phyloP scores from a whole-genome alignment of 2,888 invertebrate species.

The Eupelmus urozonus region DNA sequence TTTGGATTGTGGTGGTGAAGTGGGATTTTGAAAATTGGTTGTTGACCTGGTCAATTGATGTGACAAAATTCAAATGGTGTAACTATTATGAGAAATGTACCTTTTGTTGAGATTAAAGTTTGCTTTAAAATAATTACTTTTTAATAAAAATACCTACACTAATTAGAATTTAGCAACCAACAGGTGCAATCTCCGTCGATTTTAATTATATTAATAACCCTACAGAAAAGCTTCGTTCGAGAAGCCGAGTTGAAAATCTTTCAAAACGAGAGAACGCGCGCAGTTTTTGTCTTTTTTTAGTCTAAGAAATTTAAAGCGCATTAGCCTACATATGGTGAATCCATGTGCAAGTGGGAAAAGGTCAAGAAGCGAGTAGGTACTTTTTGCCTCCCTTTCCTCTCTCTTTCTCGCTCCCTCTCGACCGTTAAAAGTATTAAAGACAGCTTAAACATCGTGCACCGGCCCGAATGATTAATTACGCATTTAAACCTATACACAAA shows the following conservation, averaged over 20 bases:
- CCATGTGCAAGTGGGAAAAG: not conserved
- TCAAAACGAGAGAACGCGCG: not conserved
- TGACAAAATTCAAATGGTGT: too few species aligned
- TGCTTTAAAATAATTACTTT: too few species aligned
- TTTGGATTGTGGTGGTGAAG: too few species aligned
- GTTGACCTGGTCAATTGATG: too few species aligned
- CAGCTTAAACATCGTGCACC: conserved; percentile 15
- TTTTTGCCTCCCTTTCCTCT: not conserved
- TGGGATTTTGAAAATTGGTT: too few species aligned
- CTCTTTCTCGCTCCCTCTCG: not conserved
- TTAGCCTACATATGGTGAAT: conserved; percentile 39
- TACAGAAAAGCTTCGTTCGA: not conserved
- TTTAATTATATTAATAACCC: too few species aligned
- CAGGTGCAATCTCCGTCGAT: not conserved
- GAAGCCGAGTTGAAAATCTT: not conserved
- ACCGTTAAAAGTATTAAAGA: conserved; percentile 30
- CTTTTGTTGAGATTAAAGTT: not conserved
- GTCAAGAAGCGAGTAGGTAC: conserved; percentile 19
- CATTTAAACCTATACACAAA: conserved; percentile 28
- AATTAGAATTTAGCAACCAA: not conserved
- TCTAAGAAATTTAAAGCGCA: conserved; percentile 45
- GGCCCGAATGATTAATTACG: conserved; percentile 49
- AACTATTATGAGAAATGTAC: not conserved
- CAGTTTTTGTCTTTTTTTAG: not conserved
- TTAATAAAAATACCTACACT: not conserved